A percentile compares a stretch with the other conserved stretches of the same genome.
These are phyloP conservation scores for Leucosticte australis DNA, from an alignment of 2,113 vertebrate species.

Conservation along the genomic window DNA sequence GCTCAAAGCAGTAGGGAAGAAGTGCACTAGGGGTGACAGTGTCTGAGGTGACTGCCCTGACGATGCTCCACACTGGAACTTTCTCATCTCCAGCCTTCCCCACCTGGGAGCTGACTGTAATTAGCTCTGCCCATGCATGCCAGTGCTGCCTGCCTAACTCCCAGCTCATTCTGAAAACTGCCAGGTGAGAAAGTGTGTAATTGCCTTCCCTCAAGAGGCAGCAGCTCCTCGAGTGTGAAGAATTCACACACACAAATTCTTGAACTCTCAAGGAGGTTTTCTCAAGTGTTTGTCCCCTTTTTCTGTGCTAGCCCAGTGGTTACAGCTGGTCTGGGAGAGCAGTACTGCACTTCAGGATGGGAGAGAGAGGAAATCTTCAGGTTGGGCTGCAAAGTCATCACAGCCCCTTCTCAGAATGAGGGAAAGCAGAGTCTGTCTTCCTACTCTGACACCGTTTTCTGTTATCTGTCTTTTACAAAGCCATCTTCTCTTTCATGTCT, in stretches of 20 bases:
- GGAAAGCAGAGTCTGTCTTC: background rate
- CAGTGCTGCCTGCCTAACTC: background rate
- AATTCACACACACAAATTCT: background rate
- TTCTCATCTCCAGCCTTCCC: background rate
- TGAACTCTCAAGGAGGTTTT: background rate
- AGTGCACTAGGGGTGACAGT: background rate
- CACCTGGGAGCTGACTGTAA: background rate
- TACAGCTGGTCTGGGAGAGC: background rate
- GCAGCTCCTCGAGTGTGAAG: background rate
- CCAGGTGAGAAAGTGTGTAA: background rate
- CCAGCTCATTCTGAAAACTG: background rate
- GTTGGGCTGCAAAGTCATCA: background rate
- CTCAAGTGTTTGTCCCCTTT: background rate
- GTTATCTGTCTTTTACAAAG: background rate
- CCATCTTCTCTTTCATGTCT: background rate
- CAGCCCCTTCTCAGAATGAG: background rate
- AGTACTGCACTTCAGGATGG: background rate
- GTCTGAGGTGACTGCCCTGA: background rate
- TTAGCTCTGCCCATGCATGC: background rate
- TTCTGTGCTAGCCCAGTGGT: background rate
- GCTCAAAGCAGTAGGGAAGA: background rate
- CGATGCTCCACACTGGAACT: background rate
- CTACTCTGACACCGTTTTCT: accelerated
- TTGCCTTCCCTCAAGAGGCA: background rate
- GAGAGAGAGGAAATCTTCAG: background rate